A percentile compares a stretch with the other conserved stretches of the same genome.
phyloP scores from a whole-genome alignment of 2,113 vertebrate genomes.

The Barnardius zonarius region DNA sequence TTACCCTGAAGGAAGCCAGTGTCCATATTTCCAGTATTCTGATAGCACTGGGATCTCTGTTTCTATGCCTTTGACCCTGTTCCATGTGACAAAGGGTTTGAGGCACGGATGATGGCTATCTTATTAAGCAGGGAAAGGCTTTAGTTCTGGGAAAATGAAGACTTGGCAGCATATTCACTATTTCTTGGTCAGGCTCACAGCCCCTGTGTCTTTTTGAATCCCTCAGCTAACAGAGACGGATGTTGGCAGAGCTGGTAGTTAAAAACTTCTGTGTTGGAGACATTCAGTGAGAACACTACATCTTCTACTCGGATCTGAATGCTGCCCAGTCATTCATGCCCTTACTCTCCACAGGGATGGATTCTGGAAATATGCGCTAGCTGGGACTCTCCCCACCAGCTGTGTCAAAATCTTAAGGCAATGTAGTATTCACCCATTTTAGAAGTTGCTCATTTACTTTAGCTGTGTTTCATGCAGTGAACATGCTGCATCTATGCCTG shows the following conservation, averaged over 20 bases:
- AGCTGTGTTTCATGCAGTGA: not conserved
- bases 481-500: not conserved
- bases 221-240: not conserved
- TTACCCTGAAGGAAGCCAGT: fast-evolving
- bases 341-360: not conserved
- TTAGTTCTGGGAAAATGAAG: not conserved
- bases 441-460: not conserved
- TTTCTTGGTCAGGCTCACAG: not conserved
- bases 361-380: not conserved
- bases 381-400: not conserved
- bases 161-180: not conserved
- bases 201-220: not conserved
- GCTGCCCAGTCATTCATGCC: not conserved
- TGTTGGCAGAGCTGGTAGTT: not conserved
- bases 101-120: not conserved
- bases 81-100: not conserved
- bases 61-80: not conserved
- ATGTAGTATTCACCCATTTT: not conserved
- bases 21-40: not conserved
- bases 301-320: not conserved
- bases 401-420: not conserved
- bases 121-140: not conserved
- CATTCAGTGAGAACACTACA: constrained; percentile 23
- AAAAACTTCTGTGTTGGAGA: constrained; percentile 8
- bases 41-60: not conserved